Percentiles rank a stretch among this genome's conserved stretches.
Evolutionary conservation across 2,113 vertebrate species (phyloP).

Genomic region (Daboia siamensis): DNA sequence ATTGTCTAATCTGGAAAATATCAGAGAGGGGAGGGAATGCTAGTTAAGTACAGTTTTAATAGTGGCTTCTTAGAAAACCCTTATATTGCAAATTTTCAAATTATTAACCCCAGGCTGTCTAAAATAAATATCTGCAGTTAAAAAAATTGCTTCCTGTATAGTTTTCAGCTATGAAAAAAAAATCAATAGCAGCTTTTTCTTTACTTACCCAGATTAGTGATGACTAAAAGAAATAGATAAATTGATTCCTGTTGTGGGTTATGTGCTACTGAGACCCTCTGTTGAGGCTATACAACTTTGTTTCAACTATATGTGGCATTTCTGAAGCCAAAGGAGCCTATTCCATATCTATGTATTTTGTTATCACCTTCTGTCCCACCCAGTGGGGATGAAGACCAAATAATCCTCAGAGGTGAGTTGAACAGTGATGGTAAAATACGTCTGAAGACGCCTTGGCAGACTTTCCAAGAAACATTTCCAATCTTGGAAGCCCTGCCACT

Average conservation of each 20-base stretch:
- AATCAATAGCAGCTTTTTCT: neutral
- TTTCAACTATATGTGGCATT: neutral
- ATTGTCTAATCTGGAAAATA: neutral
- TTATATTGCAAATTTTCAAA: neutral
- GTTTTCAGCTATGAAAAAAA: neutral
- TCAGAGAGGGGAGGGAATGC: neutral
- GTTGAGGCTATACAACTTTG: neutral
- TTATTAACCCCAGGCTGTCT: neutral
- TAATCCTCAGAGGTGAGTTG: neutral
- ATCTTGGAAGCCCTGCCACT: neutral
- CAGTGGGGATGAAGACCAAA: neutral
- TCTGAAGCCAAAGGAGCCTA: neutral
- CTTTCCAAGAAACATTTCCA: neutral
- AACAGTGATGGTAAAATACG: neutral
- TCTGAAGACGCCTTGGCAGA: neutral
- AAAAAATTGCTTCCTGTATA: neutral
- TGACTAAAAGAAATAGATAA: neutral
- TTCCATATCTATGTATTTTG: neutral
- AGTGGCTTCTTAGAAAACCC: neutral
- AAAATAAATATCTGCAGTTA: neutral
- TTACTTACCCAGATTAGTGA: neutral
- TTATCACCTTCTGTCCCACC: neutral
- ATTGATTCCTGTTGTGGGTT: neutral
- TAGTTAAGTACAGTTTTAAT: neutral
- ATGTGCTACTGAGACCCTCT: neutral